Evolutionary conservation across 2,797 vertebrate species (phyloP).

Genomic region (Pangasius krempfi): DNA sequence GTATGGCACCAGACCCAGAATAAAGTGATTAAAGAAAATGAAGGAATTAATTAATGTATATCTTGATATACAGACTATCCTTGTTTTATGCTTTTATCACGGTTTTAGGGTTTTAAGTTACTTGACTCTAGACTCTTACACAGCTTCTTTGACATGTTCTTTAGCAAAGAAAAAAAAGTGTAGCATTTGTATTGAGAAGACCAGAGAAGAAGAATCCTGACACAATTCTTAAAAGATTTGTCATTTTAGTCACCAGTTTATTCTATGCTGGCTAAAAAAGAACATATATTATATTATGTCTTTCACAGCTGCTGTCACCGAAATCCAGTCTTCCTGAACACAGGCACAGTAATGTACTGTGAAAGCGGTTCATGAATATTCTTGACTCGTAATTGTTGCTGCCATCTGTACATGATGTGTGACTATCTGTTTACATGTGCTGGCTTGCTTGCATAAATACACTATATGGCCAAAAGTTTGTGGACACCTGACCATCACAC

Average conservation of each 20-base stretch:
- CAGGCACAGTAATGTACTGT: slow-evolving; percentile 11
- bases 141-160: background rate
- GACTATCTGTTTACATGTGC: slow-evolving; percentile 11
- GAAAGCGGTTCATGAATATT: slow-evolving; percentile 21
- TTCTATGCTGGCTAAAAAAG: slow-evolving; percentile 50
- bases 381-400: background rate
- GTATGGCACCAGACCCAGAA: background rate
- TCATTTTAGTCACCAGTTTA: slow-evolving; percentile 65
- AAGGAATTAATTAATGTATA: background rate
- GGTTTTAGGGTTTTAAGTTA: background rate
- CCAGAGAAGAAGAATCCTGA: slow-evolving; percentile 58
- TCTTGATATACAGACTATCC: background rate
- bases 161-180: background rate
- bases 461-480: background rate
- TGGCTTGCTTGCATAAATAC: background rate
- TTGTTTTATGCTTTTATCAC: background rate
- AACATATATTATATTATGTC: slow-evolving; percentile 39
- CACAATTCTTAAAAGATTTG: slow-evolving; percentile 49
- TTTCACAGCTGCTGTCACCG: background rate
- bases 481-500: background rate
- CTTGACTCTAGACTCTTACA: background rate
- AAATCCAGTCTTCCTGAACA: background rate
- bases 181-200: background rate
- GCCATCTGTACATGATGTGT: slow-evolving; percentile 24
- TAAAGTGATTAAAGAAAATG: background rate